Percentiles rank a stretch among this genome's conserved stretches.
Evolutionary conservation across 35 echinoderm and acorn worm genomes (phyloP).

Genomic region (Anneissia japonica): DNA sequence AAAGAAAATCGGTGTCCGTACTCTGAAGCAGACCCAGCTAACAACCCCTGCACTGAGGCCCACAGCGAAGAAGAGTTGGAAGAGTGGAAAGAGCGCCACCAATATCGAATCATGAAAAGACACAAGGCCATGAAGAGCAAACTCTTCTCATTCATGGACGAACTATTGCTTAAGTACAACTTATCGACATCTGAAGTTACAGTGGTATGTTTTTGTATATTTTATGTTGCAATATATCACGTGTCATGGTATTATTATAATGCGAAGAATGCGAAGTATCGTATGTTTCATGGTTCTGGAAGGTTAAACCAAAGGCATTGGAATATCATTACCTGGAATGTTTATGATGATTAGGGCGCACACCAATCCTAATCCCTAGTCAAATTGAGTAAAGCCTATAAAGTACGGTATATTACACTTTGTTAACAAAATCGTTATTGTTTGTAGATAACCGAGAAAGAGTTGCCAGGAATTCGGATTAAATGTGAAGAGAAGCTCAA

Average conservation of each 20-base stretch:
- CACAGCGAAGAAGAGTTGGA: constrained; percentile 71
- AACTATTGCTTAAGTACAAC: constrained; percentile 46
- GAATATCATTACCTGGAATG: too few relatives aligned
- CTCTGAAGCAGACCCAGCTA: constrained; percentile 19
- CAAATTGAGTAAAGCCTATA: too few relatives aligned
- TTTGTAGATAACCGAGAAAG: constrained; percentile 48
- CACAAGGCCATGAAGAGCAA: constrained; percentile 55
- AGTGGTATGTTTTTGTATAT: constrained; percentile 56
- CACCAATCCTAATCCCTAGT: too few relatives aligned
- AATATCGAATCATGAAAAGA: constrained; percentile 83
- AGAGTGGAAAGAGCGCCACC: constrained; percentile 71
- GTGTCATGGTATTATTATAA: too few relatives aligned
- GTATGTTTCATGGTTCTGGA: too few relatives aligned
- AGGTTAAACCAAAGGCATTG: too few relatives aligned
- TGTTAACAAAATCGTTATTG: too few relatives aligned
- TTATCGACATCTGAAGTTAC: constrained; percentile 30
- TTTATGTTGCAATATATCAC: too few relatives aligned
- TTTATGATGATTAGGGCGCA: too few relatives aligned
- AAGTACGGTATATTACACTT: too few relatives aligned
- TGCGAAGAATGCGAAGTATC: too few relatives aligned
- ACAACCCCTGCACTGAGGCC: constrained; percentile 67
- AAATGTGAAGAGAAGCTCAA: constrained; percentile 28
- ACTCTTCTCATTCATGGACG: constrained; percentile 71
- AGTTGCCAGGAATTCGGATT: constrained; percentile 38
- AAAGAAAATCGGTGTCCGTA: constrained; percentile 35